phyloP scores from a whole-genome alignment of 1,140 invertebrate species.

The Radopholus similis region DNA sequence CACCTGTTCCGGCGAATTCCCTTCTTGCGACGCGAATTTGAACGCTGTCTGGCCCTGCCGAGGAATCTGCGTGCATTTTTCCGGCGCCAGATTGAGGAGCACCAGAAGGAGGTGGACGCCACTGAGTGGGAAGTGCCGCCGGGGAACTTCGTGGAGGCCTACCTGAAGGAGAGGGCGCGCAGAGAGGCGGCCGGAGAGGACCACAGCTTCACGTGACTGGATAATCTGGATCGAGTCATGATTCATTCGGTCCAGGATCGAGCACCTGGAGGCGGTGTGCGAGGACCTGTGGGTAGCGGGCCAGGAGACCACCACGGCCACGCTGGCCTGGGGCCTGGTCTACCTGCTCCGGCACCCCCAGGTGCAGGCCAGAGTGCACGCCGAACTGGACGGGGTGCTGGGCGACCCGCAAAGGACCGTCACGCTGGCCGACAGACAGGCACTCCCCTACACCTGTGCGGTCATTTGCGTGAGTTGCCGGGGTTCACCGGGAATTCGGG shows the following conservation, averaged over 20 bases:
- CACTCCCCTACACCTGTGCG: slow-evolving; percentile 20
- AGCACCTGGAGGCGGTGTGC: background rate
- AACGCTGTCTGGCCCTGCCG: too few species aligned
- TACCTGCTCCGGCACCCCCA: slow-evolving; percentile 73
- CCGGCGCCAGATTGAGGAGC: background rate
- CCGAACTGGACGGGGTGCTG: slow-evolving; percentile 18
- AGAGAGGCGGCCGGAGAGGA: background rate
- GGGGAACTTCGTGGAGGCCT: slow-evolving; percentile 5
- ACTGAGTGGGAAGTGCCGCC: background rate
- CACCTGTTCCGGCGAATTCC: too few species aligned
- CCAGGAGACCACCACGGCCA: slow-evolving; percentile 76
- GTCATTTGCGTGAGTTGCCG: slow-evolving; percentile 15
- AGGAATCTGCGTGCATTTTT: background rate
- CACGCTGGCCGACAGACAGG: background rate
- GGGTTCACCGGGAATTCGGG: background rate
- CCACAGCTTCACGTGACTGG: too few species aligned
- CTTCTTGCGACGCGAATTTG: too few species aligned
- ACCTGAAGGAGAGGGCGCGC: slow-evolving; percentile 3
- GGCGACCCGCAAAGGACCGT: background rate
- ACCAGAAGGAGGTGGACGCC: too few species aligned
- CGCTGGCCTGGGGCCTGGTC: slow-evolving; percentile 78
- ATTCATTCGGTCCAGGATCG: background rate
- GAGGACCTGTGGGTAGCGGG: slow-evolving; percentile 16
- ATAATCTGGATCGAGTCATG: background rate
- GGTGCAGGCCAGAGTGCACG: slow-evolving; percentile 64